These are phyloP conservation scores for Magallana gigas DNA, from an alignment of 1,140 invertebrate species.

Conservation along the genomic window DNA sequence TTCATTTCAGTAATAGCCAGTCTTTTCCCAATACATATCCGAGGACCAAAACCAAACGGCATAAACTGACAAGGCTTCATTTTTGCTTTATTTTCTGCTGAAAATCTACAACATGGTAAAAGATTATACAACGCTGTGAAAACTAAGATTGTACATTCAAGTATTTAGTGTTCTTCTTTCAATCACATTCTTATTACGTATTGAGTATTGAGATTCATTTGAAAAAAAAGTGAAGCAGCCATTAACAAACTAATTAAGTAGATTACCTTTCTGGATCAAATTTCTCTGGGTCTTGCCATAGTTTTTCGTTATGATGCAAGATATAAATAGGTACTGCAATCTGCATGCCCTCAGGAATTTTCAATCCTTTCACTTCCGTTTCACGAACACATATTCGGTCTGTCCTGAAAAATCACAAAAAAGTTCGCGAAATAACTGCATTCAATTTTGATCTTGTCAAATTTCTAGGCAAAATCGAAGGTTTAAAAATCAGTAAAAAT, in stretches of 20 bases:
- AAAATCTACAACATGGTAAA: conserved; percentile 47
- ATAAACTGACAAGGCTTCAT: conserved; percentile 80
- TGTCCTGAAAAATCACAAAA: conserved; percentile 24
- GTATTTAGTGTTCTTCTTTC: background rate
- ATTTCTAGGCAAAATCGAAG: too few relatives aligned
- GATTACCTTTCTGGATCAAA: conserved; percentile 78
- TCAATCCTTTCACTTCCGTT: conserved; percentile 70
- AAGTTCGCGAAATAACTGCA: too few relatives aligned
- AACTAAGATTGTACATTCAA: background rate
- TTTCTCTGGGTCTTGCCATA: conserved; percentile 78
- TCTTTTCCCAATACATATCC: conserved; percentile 78
- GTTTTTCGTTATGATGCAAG: conserved; percentile 80
- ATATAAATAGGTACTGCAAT: conserved; percentile 81
- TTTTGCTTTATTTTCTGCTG: conserved; percentile 70
- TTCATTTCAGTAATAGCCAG: conserved; percentile 57
- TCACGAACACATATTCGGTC: conserved; percentile 56
- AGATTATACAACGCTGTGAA: background rate
- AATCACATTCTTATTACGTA: too few relatives aligned
- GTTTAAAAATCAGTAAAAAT: too few relatives aligned
- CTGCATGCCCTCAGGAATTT: conserved; percentile 68
- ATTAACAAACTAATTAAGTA: background rate
- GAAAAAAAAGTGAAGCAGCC: background rate
- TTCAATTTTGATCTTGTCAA: too few relatives aligned
- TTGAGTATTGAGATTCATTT: background rate
- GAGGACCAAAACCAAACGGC: conserved; percentile 82